phyloP scores from a whole-genome alignment of 2,113 vertebrate species.

The Leptodactylus fuscus region DNA sequence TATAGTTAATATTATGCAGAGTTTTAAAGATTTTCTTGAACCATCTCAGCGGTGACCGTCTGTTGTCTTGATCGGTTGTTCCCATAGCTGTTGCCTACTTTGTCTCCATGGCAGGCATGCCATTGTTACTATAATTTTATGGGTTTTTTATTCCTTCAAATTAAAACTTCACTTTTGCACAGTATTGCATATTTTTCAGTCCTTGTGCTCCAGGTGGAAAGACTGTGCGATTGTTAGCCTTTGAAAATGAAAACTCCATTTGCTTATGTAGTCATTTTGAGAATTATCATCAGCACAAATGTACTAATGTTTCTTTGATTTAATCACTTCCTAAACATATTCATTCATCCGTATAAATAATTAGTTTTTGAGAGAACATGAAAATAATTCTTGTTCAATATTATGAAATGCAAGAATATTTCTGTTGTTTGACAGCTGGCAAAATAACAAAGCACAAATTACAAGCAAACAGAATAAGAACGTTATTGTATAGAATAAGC shows the following conservation, averaged over 20 bases:
- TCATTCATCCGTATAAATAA: slow-evolving; percentile 52
- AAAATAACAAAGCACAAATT: slow-evolving; percentile 36
- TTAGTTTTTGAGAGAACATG: slow-evolving; percentile 49
- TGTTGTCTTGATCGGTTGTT: too few species aligned
- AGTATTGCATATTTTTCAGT: not conserved
- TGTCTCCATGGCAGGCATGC: too few species aligned
- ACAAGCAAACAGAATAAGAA: not conserved
- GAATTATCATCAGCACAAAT: slow-evolving; percentile 43
- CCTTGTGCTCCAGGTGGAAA: not conserved
- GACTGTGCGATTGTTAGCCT: slow-evolving; percentile 9
- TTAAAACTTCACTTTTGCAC: not conserved
- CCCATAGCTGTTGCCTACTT: too few species aligned
- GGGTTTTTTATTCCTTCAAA: not conserved
- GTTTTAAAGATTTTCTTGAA: too few species aligned
- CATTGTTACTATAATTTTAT: too few species aligned
- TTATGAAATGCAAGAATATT: slow-evolving; percentile 48
- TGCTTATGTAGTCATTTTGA: slow-evolving; percentile 43
- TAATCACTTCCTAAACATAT: slow-evolving; percentile 50
- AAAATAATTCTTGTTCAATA: slow-evolving; percentile 51
- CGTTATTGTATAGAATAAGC: not conserved
- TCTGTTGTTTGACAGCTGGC: slow-evolving; percentile 30
- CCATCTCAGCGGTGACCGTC: too few species aligned
- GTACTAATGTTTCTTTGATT: slow-evolving; percentile 51
- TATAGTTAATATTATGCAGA: too few species aligned
- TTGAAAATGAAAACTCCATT: slow-evolving; percentile 32